Conservation (phyloP, 2,888 invertebrate species). For the Aphodius sticticus region DNA sequence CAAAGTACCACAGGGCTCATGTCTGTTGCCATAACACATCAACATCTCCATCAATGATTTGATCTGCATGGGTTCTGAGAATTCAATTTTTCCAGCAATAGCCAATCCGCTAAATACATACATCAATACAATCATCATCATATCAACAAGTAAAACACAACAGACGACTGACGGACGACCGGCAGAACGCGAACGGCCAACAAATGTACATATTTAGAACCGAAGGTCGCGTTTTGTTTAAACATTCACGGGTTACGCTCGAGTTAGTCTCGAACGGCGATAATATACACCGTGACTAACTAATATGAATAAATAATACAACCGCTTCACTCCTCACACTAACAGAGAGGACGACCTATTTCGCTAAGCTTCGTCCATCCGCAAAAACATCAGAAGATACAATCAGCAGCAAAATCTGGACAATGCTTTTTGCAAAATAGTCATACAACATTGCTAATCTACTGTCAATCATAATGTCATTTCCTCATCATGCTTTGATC, state of each 20-base stretch:
- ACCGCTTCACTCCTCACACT: constrained; percentile 8
- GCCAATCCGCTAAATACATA: not conserved
- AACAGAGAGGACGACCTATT: constrained; percentile 5
- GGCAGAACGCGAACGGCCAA: not conserved
- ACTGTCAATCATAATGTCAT: too few relatives aligned
- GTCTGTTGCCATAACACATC: too few relatives aligned
- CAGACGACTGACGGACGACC: not conserved
- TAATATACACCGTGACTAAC: constrained; percentile 24
- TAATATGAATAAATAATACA: constrained; percentile 23
- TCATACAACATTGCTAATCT: too few relatives aligned
- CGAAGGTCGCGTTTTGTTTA: constrained; percentile 24
- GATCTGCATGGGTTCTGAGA: too few relatives aligned
- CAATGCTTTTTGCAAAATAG: too few relatives aligned
- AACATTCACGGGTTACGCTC: constrained; percentile 11
- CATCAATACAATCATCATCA: not conserved
- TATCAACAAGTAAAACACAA: not conserved
- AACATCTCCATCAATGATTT: too few relatives aligned
- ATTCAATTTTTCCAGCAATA: not conserved
- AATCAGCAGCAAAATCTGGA: not conserved
- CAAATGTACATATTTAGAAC: constrained; percentile 4
- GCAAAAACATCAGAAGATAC: not conserved
- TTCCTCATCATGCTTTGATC: too few relatives aligned
- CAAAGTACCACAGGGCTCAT: too few relatives aligned
- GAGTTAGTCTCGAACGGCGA: not conserved
- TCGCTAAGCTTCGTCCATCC: constrained; percentile 8